Base-by-base conservation (phyloP, 1,140 invertebrate genomes). In the Lepidostoma basale region DNA sequence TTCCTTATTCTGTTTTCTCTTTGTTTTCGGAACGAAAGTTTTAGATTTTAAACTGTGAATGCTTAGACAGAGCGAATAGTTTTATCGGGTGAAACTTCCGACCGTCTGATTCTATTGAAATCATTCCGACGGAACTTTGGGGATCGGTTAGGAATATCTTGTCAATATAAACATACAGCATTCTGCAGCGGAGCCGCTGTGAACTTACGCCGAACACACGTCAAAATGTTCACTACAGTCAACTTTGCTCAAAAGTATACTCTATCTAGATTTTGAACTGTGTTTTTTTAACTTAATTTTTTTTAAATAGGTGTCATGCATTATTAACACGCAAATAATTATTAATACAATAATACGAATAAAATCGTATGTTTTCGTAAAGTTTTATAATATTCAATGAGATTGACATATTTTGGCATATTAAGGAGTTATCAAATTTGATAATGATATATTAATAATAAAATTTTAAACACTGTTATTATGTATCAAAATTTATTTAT, bases 51-150 rank as follows among this genome's bases (percentile, higher is more conserved):
- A 56, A 33, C 52, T 20, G 52, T 56, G 14, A 56, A 56, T 56
- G 20, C 52, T 42, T 39, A 25, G 62, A 68, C 67, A 42, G 60
- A 59, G 16, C 28, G 40, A 64, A 69, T 64, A 64, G 60, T 69
- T 69, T 58, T 28, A 64, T 62, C 49, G 59, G 59, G 67, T 47
- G 26, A 69, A 69, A 63, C 60, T 69, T 69, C 40, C 25, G 8
- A 47, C 60, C 36, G 62, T 69, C 62, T 69, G 58, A 64, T 54
- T 64, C 59, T 68, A 63, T 47, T 39, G 45, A 64, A 49, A 69
- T 64, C 49, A 68, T 68, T 59, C 16, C 62, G 18, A 67, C 39
- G 39, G 23, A 36, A 47, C 36, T 60, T 39, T 6, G 8, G 33
- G 14, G 28, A 33, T 20, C 12, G 12, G 33, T 25, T n/a, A 14